Conservation (phyloP, 2,888 invertebrate species). For the Drosophila putrida region DNA sequence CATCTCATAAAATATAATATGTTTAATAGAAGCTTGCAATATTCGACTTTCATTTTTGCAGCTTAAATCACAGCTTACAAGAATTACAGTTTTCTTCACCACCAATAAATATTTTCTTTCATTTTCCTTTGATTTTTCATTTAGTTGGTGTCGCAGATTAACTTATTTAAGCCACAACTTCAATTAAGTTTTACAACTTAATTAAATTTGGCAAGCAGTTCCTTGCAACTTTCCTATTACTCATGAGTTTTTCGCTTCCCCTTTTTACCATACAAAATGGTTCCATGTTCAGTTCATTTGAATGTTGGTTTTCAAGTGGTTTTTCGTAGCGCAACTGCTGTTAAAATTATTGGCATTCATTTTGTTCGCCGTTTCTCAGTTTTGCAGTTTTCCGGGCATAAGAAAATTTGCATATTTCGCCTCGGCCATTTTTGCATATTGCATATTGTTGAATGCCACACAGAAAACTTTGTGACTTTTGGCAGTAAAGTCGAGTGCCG, state of each 20-base stretch:
- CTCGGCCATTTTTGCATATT: conserved; percentile 63
- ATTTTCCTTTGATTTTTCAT: neutral
- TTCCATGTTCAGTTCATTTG: conserved; percentile 62
- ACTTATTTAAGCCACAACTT: conserved; percentile 21
- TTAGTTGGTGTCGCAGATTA: conserved; percentile 9
- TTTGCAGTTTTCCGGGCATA: conserved; percentile 13
- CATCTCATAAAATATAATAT: neutral
- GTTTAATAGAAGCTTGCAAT: neutral
- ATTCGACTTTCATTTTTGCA: neutral
- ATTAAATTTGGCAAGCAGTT: conserved; percentile 58
- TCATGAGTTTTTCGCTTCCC: neutral
- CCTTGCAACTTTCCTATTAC: conserved; percentile 29
- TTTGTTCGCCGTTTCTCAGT: conserved; percentile 5
- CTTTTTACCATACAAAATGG: conserved; percentile 11
- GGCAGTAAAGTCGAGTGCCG: conserved; percentile 18
- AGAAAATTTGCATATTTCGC: conserved; percentile 57
- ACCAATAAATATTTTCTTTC: conserved; percentile 2
- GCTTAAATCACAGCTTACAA: neutral
- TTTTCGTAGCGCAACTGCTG: conserved; percentile 31
- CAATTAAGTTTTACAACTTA: conserved; percentile 56
- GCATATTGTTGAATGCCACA: conserved; percentile 52
- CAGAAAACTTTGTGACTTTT: conserved; percentile 68
- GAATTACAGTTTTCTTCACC: neutral
- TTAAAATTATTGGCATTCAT: conserved; percentile 49
- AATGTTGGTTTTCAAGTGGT: conserved; percentile 64